phyloP scores from a whole-genome alignment of 2,888 invertebrate genomes.

The Cantharis nigra region DNA sequence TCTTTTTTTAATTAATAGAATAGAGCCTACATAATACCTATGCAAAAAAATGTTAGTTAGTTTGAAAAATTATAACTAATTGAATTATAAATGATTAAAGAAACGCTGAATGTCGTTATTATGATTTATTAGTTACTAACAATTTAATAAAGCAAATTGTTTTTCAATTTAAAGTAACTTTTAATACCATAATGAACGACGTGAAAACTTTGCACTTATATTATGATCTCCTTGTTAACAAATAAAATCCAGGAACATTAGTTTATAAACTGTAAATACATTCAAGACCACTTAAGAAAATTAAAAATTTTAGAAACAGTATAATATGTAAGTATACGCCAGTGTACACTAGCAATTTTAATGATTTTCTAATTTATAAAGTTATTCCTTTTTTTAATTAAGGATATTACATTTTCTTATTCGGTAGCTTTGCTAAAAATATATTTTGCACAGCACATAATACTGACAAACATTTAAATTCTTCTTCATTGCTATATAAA shows the following conservation, averaged over 20 bases:
- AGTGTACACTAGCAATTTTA: background rate
- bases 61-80: background rate
- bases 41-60: background rate
- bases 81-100: background rate
- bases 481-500: no score
- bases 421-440: background rate
- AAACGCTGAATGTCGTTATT: background rate
- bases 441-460: background rate
- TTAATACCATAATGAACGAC: background rate
- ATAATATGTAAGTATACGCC: background rate
- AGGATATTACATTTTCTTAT: background rate
- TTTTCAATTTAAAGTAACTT: background rate
- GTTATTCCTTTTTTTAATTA: background rate
- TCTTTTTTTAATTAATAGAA: no score
- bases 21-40: no score
- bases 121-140: background rate
- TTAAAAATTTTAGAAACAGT: background rate
- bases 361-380: background rate
- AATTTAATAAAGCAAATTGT: background rate
- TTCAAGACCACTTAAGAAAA: background rate
- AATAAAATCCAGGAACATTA: background rate
- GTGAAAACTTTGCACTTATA: background rate
- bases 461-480: no score
- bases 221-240: background rate
- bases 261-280: background rate